Evolutionary conservation across 2,113 vertebrate species (phyloP), one percentile per base, ranked within the genome.

Genomic region (Otocyon megalotis): DNA sequence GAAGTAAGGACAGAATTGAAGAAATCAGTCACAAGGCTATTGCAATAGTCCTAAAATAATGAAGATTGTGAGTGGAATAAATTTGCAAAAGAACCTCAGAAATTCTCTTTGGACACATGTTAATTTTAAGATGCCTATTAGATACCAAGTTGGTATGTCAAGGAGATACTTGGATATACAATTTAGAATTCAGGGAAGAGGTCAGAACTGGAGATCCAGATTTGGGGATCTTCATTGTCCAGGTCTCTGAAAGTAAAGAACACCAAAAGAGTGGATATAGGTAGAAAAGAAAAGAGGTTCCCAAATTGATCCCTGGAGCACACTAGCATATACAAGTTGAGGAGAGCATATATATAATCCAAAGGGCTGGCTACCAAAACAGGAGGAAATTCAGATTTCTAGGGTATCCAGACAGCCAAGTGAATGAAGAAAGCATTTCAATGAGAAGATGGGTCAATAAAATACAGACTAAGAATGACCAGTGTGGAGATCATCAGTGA

Each of bases 211-310:
- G 76, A 83, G 19, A 69, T 60, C 82, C 4, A 56, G 95, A 88
- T 83, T 63, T 63, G 17, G 17, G 48, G 7, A 56, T 74, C 72
- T 76, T 79, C 35, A 20, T 83, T 77, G 16, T 60, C 63, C 65
- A 95, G 35, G 32, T n/a, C 12, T 87, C 50, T 76, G 26, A 83
- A 93, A 67, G 58, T 86, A 32, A 90, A 90, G 81, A 93, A 74
- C 50, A 83, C 19, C n/a, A 83, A 91, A 10, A 5, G 32, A 91
- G 48, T 90, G 9, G 65, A 26, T 95, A 54, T 37, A 87, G n/a
- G n/a, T 87, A 95, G 32, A 82, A 69, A 80, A 81, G 58, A n/a
- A 76, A 53, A 35, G 24, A 92, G 77, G 22, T 80, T 79, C 48
- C 80, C 74, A 79, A 76, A 60, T 37, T 67, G 13, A 80, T 88